A percentile compares a stretch with the other conserved stretches of the same genome.
Evolutionary conservation across 2,888 invertebrate species (phyloP).

Genomic region (Epinotia bilunana): DNA sequence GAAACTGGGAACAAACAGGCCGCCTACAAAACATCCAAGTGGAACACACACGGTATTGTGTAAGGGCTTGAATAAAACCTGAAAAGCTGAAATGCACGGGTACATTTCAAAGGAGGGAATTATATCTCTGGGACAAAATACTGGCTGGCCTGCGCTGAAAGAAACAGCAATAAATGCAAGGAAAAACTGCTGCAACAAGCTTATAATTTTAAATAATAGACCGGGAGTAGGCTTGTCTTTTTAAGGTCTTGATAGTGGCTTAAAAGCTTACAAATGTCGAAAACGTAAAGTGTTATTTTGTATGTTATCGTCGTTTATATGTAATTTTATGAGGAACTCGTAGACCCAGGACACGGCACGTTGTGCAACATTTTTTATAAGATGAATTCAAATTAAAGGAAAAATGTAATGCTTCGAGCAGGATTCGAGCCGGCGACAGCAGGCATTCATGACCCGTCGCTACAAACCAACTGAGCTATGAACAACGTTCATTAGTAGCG

Average conservation of each 20-base stretch:
- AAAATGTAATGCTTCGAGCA: no score
- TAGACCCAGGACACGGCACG: no score
- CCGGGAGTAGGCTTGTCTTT: background rate
- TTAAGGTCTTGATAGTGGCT: background rate
- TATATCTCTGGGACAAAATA: constrained; percentile 23
- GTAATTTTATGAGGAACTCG: no score
- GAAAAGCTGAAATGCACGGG: constrained; percentile 18
- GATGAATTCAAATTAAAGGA: no score
- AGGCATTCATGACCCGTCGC: no score
- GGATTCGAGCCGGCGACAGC: no score
- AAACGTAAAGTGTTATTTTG: no score
- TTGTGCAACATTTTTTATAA: no score
- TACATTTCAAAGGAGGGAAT: constrained; percentile 22
- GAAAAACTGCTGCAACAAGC: constrained; percentile 19
- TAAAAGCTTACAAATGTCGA: background rate
- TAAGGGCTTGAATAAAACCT: constrained; percentile 1
- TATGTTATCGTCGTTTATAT: no score
- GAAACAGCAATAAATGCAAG: constrained; percentile 26
- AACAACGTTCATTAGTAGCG: no score
- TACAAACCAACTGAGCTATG: no score
- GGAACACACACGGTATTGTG: background rate
- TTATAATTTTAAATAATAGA: constrained; percentile 31
- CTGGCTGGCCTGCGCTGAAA: constrained; percentile 5
- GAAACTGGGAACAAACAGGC: background rate
- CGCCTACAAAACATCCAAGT: background rate